These are phyloP conservation scores for Arenicola marina DNA, from an alignment of 2,888 invertebrate species.

Conservation along the genomic window DNA sequence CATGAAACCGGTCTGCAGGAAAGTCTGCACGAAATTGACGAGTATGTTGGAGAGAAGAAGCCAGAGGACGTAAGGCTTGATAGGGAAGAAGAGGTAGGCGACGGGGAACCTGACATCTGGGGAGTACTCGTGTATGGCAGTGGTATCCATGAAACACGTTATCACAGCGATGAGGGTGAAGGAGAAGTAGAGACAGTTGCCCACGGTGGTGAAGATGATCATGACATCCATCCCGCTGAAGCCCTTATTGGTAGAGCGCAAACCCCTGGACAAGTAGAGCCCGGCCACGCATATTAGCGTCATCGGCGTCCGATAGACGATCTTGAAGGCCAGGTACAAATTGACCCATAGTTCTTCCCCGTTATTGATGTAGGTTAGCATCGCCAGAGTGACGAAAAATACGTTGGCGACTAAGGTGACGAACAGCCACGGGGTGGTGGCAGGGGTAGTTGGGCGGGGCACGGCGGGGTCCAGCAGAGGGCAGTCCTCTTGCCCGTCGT, in stretches of 20 bases:
- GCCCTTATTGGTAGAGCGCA: background rate
- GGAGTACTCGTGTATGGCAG: no score
- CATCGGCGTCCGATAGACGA: background rate
- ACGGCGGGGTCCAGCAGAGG: no score
- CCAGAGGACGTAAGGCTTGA: no score
- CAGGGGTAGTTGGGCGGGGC: no score
- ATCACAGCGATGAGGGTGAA: background rate
- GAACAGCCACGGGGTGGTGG: no score
- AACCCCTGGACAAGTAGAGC: background rate
- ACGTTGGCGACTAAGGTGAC: background rate
- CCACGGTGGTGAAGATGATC: background rate
- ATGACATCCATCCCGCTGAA: background rate
- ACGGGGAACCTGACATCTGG: no score
- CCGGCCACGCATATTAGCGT: background rate
- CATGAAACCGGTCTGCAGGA: background rate
- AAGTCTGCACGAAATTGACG: background rate
- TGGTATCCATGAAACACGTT: no score
- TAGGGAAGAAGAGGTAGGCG: no score
- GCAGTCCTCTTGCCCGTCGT: no score
- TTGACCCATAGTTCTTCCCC: background rate
- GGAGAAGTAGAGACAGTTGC: background rate
- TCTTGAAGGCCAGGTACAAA: background rate
- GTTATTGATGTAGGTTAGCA: background rate
- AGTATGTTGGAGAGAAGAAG: background rate
- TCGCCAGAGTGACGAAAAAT: background rate